Conservation (phyloP, 1,140 invertebrate genomes). For the Psix sp. region DNA sequence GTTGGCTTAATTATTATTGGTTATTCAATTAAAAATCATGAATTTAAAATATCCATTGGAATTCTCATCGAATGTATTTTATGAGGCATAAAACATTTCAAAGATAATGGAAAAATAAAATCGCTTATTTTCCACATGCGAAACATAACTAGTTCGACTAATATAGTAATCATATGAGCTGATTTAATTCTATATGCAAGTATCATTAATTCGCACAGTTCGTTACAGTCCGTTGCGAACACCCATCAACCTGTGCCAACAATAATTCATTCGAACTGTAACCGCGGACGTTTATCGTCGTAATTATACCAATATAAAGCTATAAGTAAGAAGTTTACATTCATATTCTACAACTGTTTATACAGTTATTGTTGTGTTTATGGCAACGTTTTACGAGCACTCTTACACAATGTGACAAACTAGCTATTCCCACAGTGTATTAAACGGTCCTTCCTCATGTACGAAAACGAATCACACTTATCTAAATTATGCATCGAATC, state of each 20-base stretch:
- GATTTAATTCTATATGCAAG: background rate
- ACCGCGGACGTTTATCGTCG: constrained; percentile 29
- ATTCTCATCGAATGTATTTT: too few relatives aligned
- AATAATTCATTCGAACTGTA: constrained; percentile 30
- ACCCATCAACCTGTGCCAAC: constrained; percentile 4
- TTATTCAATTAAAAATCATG: too few relatives aligned
- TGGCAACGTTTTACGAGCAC: constrained; percentile 35
- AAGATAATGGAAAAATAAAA: too few relatives aligned
- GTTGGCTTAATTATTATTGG: too few relatives aligned
- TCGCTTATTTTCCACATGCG: too few relatives aligned
- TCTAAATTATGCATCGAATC: constrained; percentile 46
- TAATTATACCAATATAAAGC: constrained; percentile 49
- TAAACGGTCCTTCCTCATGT: constrained; percentile 29
- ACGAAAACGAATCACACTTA: constrained; percentile 40
- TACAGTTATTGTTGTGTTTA: constrained; percentile 43
- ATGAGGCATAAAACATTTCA: too few relatives aligned
- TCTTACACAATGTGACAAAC: constrained; percentile 53
- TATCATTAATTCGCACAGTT: background rate
- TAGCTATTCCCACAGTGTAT: constrained; percentile 37
- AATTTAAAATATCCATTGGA: too few relatives aligned
- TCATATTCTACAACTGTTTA: constrained; percentile 37
- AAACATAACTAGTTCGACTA: too few relatives aligned
- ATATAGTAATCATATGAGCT: too few relatives aligned
- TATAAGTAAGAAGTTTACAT: constrained; percentile 38
- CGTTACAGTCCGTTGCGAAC: constrained; percentile 22